Percentiles rank a stretch among this genome's conserved stretches.
These are phyloP conservation scores for Melanogrammus aeglefinus DNA, from an alignment of 2,797 vertebrate species.

Conservation along the genomic window DNA sequence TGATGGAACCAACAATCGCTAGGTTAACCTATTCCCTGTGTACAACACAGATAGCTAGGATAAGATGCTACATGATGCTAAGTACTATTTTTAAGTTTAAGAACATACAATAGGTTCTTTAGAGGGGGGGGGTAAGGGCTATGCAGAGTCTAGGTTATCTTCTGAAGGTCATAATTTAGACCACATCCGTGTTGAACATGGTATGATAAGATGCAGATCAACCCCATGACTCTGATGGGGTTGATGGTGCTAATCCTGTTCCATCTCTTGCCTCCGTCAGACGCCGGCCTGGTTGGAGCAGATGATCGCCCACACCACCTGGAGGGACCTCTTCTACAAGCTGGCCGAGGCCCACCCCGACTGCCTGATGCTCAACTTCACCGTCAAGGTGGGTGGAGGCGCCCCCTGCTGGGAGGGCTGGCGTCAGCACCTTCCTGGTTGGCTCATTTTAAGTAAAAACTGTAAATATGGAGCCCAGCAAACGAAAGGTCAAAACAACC, in stretches of 20 bases:
- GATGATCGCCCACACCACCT: conserved; percentile 98
- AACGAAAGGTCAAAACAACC: too few relatives aligned
- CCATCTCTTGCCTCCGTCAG: conserved; percentile 60
- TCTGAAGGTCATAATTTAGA: not conserved
- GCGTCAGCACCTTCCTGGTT: not conserved
- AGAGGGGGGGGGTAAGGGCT: too few relatives aligned
- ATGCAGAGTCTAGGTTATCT: too few relatives aligned
- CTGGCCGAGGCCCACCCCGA: conserved; percentile 97
- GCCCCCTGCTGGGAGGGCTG: too few relatives aligned
- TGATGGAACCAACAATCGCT: too few relatives aligned
- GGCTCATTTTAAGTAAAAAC: not conserved
- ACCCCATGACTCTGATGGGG: not conserved
- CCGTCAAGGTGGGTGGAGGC: conserved; percentile 83
- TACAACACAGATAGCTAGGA: too few relatives aligned
- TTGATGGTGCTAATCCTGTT: not conserved
- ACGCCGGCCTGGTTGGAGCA: conserved; percentile 98
- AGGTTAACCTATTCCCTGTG: too few relatives aligned
- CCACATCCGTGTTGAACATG: not conserved
- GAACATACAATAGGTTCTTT: too few relatives aligned
- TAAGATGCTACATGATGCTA: too few relatives aligned
- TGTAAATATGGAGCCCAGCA: not conserved
- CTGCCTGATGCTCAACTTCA: conserved; percentile 98
- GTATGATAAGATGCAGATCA: not conserved
- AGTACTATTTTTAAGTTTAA: too few relatives aligned
- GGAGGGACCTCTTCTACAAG: conserved; percentile 98